Base-by-base conservation (phyloP, 2,797 vertebrate species). In the Sphenopsis melanotis region DNA sequence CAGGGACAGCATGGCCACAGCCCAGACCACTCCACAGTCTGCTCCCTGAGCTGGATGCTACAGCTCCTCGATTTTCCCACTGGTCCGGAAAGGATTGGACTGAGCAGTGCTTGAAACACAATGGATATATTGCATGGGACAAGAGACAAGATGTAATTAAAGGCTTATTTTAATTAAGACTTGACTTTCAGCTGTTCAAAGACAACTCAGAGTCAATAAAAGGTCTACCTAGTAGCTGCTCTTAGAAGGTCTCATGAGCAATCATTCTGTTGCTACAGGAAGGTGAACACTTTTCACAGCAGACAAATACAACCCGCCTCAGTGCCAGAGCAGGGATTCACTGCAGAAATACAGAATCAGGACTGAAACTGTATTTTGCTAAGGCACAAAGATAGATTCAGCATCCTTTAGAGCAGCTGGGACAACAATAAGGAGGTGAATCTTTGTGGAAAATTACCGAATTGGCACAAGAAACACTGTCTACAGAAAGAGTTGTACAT, bases 121-220 rank as follows among this genome's bases (percentile, higher is more conserved):
- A 57, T 0, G 0, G 46, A 57, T 69, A 52, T 34, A 63, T n/a
- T 63, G 61, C 55, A 42, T 21, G 63, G 69, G 49, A 74, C 11
- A 75, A 81, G 50, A 83, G 32, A 52, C 7, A 79, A 88, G 34
- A 93, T 34, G 65, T 59, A 89, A 84, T 79, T 66, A 84, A 86
- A 94, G 74, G 56, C 44, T 96, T 80, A 56, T 86, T 89, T 91
- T 81, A 81, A 89, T 79, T 86, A 93, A 90, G 47, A 55, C 39
- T 84, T 76, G 26, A 59, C 44, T 83, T 88, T 39, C 59, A 87
- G 56, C 39, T 56, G 32, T 60, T 89, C 77, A 94, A 93, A 93
- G 80, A 82, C 15, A 20, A 22, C 65, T 85, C 57, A 64, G 68
- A 83, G 27, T 57, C 87, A 91, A 79, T 74, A 90, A 91, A 72